Conservation (phyloP, 2,888 invertebrate species). For the Drosophila anomelani region DNA sequence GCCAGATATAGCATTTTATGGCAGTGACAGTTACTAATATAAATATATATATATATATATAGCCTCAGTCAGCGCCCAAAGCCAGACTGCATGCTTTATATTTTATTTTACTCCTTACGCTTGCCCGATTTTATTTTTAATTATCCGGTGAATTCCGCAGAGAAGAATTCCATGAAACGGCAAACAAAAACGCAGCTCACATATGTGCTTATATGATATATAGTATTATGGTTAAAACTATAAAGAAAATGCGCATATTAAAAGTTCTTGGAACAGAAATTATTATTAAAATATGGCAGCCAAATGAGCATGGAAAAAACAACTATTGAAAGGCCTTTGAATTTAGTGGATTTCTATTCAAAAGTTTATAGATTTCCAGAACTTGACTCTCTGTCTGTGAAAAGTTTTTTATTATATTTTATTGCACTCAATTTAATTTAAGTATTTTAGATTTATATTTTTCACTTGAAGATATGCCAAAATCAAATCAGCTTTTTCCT, state of each 20-base stretch:
- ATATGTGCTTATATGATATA: neutral
- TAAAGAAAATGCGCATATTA: constrained; percentile 20
- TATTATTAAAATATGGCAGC: constrained; percentile 7
- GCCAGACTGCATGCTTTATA: constrained; percentile 10
- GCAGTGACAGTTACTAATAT: neutral
- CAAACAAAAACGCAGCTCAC: constrained; percentile 6
- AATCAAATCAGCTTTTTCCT: too few relatives aligned
- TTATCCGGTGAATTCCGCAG: constrained; percentile 45
- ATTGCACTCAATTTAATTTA: neutral
- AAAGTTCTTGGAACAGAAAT: constrained; percentile 8
- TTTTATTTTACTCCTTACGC: constrained; percentile 24
- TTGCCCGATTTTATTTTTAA: constrained; percentile 54
- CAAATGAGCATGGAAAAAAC: constrained; percentile 1
- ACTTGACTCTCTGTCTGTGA: neutral
- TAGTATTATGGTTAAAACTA: constrained; percentile 1
- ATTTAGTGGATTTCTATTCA: neutral
- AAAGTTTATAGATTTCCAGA: neutral
- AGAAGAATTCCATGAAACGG: constrained; percentile 17
- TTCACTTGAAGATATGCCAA: too few relatives aligned
- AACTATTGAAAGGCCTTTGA: neutral
- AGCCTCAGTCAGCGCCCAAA: constrained; percentile 20
- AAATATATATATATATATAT: neutral
- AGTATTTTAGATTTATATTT: neutral
- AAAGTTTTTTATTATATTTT: too few relatives aligned
- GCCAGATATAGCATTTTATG: neutral